These are phyloP conservation scores for Agrilus planipennis DNA, from an alignment of 1,140 invertebrate species.

Conservation along the genomic window DNA sequence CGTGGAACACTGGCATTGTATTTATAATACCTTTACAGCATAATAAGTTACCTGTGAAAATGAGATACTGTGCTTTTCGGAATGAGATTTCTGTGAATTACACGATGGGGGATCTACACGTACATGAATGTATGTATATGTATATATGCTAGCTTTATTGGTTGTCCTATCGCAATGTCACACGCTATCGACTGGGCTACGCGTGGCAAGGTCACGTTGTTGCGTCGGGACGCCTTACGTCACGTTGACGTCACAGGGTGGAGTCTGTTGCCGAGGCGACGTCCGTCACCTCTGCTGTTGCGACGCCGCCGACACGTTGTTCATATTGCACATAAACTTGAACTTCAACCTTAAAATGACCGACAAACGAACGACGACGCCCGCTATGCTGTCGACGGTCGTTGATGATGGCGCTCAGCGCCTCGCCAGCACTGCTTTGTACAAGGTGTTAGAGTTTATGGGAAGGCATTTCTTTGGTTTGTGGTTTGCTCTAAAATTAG, in stretches of 20 bases:
- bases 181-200: constrained; percentile 12
- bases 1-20: no score
- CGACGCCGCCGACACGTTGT: constrained; percentile 11
- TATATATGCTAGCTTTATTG: neutral
- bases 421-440: no score
- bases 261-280: constrained; percentile 16
- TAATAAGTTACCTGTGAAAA: neutral
- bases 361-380: no score
- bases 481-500: no score
- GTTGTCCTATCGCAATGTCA: constrained; percentile 15
- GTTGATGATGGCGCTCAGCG: no score
- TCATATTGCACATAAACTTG: constrained; percentile 11
- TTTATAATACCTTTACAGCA: neutral
- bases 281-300: no score
- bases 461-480: no score
- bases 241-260: constrained; percentile 16
- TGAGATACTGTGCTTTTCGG: neutral
- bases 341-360: constrained; percentile 16
- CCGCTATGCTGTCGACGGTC: no score
- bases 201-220: constrained; percentile 15
- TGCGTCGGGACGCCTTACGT: constrained; percentile 16
- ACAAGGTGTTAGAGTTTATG: no score
- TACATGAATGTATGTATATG: neutral
- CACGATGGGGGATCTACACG: neutral
- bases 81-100: neutral